phyloP scores from a whole-genome alignment of 2,888 invertebrate species.

The Heliconius sara region DNA sequence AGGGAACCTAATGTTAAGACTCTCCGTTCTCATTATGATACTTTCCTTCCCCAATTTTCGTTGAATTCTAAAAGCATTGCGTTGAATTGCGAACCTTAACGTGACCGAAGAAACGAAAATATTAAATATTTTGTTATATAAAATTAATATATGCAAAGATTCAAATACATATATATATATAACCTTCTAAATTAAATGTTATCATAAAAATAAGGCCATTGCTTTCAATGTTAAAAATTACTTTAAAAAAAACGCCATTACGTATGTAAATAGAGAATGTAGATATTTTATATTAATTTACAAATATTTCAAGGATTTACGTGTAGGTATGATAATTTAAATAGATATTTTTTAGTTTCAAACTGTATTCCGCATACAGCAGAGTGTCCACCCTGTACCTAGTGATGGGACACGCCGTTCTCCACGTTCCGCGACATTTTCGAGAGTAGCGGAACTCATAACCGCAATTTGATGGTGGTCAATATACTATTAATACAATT shows the following conservation, averaged over 20 bases:
- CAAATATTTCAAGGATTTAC: not conserved
- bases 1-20: too few species aligned
- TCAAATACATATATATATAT: not conserved
- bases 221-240: not conserved
- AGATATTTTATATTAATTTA: not conserved
- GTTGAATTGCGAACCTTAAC: too few species aligned
- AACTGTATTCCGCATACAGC: not conserved
- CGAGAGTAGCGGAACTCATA: not conserved
- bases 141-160: constrained; percentile 5
- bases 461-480: not conserved
- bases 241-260: not conserved
- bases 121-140: too few species aligned
- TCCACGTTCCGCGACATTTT: not conserved
- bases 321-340: not conserved
- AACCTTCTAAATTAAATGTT: constrained; percentile 20
- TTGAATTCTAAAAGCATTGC: too few species aligned
- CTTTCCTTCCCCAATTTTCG: too few species aligned
- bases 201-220: constrained; percentile 22
- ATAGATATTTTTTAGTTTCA: not conserved
- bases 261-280: constrained; percentile 10
- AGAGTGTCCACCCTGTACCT: too few species aligned
- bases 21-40: too few species aligned
- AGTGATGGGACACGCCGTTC: not conserved
- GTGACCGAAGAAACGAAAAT: too few species aligned
- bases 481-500: too few species aligned